These are phyloP conservation scores for Leucophenga montana DNA, from an alignment of 2,888 invertebrate genomes.

Conservation along the genomic window DNA sequence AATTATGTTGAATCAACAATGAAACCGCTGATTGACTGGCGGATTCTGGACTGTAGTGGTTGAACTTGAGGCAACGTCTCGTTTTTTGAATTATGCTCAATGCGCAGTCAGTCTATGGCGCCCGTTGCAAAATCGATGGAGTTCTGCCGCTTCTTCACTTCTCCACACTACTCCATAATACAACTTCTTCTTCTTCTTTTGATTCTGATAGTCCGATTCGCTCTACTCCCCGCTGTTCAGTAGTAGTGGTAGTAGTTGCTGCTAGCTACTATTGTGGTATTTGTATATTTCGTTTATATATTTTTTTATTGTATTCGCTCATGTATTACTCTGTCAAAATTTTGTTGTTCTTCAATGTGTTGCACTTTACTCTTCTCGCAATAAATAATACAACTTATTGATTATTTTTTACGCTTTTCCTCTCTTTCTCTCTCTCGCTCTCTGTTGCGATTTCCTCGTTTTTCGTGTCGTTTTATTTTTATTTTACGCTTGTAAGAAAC, in stretches of 20 bases:
- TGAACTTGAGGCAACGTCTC: background rate
- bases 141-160: slow-evolving; percentile 21
- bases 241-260: background rate
- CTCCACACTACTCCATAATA: background rate
- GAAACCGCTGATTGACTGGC: background rate
- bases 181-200: too few species aligned
- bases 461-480: slow-evolving; percentile 13
- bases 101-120: slow-evolving; percentile 25
- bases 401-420: slow-evolving; percentile 17
- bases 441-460: too few species aligned
- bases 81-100: slow-evolving; percentile 2
- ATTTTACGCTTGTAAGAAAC: slow-evolving; percentile 21
- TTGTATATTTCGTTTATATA: background rate
- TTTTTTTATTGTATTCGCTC: background rate
- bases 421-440: background rate
- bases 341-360: slow-evolving; percentile 18
- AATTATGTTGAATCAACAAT: too few species aligned
- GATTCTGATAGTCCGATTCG: background rate
- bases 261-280: background rate
- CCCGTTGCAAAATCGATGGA: slow-evolving; percentile 44
- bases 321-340: slow-evolving; percentile 2
- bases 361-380: slow-evolving; percentile 22
- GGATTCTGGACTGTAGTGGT: slow-evolving; percentile 1
- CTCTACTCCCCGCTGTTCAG: too few species aligned
- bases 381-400: slow-evolving; percentile 27